Evolutionary conservation across 2,888 invertebrate species (phyloP).

Genomic region (Parnassius glacialis): DNA sequence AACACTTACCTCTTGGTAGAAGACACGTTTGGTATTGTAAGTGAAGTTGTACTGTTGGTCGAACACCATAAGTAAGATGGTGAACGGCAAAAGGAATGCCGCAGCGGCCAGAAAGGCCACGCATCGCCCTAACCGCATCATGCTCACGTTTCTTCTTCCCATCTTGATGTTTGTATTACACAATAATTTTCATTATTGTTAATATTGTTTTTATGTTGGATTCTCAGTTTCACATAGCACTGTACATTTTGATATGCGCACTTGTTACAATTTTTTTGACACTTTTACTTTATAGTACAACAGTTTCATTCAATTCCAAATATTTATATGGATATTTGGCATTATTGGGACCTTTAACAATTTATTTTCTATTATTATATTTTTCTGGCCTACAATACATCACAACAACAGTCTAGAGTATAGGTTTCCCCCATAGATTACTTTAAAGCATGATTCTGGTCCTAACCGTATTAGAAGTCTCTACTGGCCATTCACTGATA

Average conservation of each 20-base stretch:
- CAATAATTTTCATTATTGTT: slow-evolving; percentile 22
- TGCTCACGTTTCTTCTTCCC: slow-evolving; percentile 67
- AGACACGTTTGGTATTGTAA: slow-evolving; percentile 70
- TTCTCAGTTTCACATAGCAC: neutral
- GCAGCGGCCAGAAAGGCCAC: slow-evolving; percentile 82
- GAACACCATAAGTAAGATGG: slow-evolving; percentile 82
- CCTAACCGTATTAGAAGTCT: too few relatives aligned
- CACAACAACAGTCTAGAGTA: too few relatives aligned
- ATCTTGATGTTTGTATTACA: slow-evolving; percentile 35
- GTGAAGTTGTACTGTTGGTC: slow-evolving; percentile 83
- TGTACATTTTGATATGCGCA: neutral
- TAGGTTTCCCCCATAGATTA: too few relatives aligned
- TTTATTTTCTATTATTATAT: too few relatives aligned
- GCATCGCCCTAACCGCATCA: slow-evolving; percentile 78
- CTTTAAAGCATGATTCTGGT: too few relatives aligned
- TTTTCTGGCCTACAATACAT: too few relatives aligned
- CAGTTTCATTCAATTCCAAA: neutral
- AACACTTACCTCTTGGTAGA: slow-evolving; percentile 73
- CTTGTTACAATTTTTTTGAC: neutral
- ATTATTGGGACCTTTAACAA: neutral
- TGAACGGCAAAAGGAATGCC: slow-evolving; percentile 81
- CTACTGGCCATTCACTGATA: too few relatives aligned
- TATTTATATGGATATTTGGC: neutral
- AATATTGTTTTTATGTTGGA: neutral
- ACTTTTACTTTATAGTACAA: neutral